Evolutionary conservation across 2,113 vertebrate genomes (phyloP).

Genomic region (Lasiurus borealis): DNA sequence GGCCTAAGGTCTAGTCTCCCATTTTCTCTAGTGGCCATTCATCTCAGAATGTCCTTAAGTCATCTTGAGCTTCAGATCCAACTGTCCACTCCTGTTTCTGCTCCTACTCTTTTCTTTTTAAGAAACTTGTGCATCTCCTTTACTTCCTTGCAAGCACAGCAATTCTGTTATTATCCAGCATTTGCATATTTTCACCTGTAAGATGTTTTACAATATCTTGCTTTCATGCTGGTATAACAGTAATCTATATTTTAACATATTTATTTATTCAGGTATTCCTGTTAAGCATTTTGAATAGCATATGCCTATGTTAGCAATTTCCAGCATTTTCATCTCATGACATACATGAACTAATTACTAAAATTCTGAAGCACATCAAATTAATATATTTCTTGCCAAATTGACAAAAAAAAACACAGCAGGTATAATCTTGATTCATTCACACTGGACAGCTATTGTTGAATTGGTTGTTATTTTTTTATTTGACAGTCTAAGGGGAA

Average conservation of each 20-base stretch:
- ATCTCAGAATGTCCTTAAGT: background rate
- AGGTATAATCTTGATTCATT: background rate
- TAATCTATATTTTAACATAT: background rate
- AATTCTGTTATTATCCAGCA: background rate
- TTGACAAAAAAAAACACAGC: background rate
- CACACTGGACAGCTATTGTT: background rate
- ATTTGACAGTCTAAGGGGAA: background rate
- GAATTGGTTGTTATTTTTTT: background rate
- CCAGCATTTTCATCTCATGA: background rate
- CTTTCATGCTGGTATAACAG: background rate
- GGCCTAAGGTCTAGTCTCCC: background rate
- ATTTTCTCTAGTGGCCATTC: background rate
- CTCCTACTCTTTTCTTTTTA: too few species aligned
- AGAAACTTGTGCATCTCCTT: background rate
- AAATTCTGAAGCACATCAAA: background rate
- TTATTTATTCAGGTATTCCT: background rate
- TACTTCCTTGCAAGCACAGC: background rate
- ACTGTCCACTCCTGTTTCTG: background rate
- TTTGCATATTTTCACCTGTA: background rate
- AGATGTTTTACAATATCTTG: background rate
- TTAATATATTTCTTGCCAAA: background rate
- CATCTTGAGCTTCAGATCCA: background rate
- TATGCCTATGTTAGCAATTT: background rate
- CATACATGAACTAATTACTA: background rate
- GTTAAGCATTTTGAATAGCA: constrained; percentile 8